Conservation (phyloP, 2,888 invertebrate genomes). For the Aromia moschata region DNA sequence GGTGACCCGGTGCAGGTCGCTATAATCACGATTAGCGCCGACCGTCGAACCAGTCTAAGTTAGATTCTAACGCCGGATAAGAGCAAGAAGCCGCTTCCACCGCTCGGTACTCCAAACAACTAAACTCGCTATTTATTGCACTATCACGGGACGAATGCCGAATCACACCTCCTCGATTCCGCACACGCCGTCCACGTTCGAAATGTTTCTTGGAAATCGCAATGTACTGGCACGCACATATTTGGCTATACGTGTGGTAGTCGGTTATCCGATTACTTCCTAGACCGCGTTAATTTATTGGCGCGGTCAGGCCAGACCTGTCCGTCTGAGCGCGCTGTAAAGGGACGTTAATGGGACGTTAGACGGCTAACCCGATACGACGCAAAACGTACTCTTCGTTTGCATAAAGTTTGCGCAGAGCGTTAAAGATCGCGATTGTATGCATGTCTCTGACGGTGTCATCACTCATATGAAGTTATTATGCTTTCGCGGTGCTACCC, state of each 20-base stretch:
- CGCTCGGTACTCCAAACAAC: conserved; percentile 25
- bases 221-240: conserved; percentile 1
- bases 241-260: conserved; percentile 2
- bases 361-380: not conserved
- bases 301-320: not conserved
- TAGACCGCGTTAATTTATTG: not conserved
- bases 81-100: conserved; percentile 43
- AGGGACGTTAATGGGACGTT: conserved; percentile 4
- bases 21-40: conserved; percentile 56
- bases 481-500: conserved; percentile 43
- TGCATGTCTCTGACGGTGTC: conserved; percentile 49
- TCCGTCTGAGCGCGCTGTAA: not conserved
- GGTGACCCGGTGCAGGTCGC: conserved; percentile 59
- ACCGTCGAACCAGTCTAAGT: conserved; percentile 52
- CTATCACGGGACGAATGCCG: conserved; percentile 29
- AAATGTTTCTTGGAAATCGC: conserved; percentile 1
- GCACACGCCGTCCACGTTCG: conserved; percentile 6
- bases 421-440: conserved; percentile 39
- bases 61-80: conserved; percentile 54
- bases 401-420: conserved; percentile 33
- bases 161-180: conserved; percentile 13
- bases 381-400: not conserved
- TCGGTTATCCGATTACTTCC: not conserved
- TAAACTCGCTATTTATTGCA: conserved; percentile 25
- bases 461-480: conserved; percentile 55